These are phyloP conservation scores for Peromyscus melanophrys DNA, from an alignment of 2,797 vertebrate genomes.

Conservation along the genomic window DNA sequence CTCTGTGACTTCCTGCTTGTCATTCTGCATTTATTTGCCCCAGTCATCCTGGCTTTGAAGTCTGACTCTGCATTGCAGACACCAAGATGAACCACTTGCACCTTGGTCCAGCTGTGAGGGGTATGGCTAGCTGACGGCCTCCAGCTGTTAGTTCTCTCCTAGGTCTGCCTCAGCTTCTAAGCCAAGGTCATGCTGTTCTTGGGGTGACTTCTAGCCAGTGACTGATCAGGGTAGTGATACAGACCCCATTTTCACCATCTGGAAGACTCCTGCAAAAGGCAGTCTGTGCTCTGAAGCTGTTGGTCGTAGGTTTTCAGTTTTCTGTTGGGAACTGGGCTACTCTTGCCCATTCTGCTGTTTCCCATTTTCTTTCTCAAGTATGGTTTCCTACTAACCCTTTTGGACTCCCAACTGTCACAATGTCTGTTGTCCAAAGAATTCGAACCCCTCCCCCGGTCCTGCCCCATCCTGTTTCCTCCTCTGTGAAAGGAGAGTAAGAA, in stretches of 20 bases:
- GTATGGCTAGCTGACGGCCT: slow-evolving; percentile 47
- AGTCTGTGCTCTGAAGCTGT: slow-evolving; percentile 31
- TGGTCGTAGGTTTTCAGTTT: background rate
- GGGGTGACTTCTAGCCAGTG: slow-evolving; percentile 48
- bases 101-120: slow-evolving; percentile 3
- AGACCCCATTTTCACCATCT: slow-evolving; percentile 6
- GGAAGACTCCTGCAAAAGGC: slow-evolving; percentile 37
- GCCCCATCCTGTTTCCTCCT: background rate
- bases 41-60: background rate
- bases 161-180: slow-evolving; percentile 59
- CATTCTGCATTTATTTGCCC: background rate
- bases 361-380: slow-evolving; percentile 25
- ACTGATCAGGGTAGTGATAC: slow-evolving; percentile 62
- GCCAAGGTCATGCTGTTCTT: slow-evolving; percentile 69
- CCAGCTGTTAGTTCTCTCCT: slow-evolving; percentile 61
- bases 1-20: background rate
- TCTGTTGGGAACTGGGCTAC: background rate
- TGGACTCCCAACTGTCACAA: background rate
- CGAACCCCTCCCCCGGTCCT: background rate
- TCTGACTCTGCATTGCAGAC: background rate
- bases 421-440: background rate
- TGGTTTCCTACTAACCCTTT: background rate
- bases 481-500: background rate
- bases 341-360: slow-evolving; percentile 14
- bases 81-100: background rate